Conservation (phyloP, 2,888 invertebrate genomes). For the Leuctra nigra region DNA sequence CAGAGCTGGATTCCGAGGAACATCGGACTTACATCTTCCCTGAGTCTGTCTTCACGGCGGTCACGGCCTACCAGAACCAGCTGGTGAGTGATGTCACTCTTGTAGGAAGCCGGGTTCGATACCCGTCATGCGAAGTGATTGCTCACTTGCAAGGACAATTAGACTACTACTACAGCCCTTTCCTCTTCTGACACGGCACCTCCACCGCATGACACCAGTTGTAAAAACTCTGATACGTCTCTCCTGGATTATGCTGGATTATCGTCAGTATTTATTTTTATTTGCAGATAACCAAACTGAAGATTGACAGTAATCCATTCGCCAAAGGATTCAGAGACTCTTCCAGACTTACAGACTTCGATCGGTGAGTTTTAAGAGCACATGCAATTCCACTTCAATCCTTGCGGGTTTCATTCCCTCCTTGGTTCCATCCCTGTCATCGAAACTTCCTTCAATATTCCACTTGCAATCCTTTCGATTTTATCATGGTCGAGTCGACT, state of each 20-base stretch:
- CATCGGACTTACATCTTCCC: constrained; percentile 96
- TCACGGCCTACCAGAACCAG: constrained; percentile 99
- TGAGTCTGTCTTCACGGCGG: constrained; percentile 97
- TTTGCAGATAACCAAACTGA: constrained; percentile 64
- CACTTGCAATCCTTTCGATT: no score
- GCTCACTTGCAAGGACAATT: neutral
- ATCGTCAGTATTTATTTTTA: no score
- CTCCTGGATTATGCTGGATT: no score
- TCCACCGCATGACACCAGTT: no score
- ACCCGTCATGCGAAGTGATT: neutral
- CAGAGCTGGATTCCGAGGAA: constrained; percentile 85
- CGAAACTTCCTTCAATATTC: no score
- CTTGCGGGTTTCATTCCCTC: no score
- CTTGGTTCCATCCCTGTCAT: no score
- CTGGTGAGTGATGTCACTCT: constrained; percentile 53
- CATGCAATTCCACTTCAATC: no score
- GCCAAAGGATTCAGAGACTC: constrained; percentile 80
- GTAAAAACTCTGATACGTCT: no score
- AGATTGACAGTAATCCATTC: constrained; percentile 80
- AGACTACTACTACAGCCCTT: neutral
- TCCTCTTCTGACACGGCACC: no score
- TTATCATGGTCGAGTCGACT: no score
- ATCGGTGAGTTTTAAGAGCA: constrained; percentile 58
- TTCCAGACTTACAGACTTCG: constrained; percentile 68
- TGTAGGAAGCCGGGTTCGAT: neutral